Conservation (phyloP, 2,888 invertebrate genomes). For the Nysson spinosus region DNA sequence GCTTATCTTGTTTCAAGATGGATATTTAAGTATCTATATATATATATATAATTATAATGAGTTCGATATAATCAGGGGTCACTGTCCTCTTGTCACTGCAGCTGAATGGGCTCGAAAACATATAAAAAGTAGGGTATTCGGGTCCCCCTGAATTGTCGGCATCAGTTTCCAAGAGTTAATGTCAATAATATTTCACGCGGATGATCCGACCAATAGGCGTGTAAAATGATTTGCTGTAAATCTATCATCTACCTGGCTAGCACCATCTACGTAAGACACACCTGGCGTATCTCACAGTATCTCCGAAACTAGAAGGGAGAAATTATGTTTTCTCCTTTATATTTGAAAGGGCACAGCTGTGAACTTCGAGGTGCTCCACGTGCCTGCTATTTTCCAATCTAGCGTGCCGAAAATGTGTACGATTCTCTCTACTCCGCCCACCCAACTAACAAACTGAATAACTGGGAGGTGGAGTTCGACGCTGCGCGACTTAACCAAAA, state of each 20-base stretch:
- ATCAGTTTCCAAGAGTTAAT: slow-evolving; percentile 55
- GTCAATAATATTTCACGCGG: slow-evolving; percentile 66
- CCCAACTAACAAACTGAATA: slow-evolving; percentile 6
- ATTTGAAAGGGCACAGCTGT: slow-evolving; percentile 59
- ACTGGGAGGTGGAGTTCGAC: not conserved
- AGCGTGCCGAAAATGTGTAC: slow-evolving; percentile 33
- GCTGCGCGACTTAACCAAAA: not conserved
- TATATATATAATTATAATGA: no score
- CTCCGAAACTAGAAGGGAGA: slow-evolving; percentile 41
- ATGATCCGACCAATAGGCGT: slow-evolving; percentile 68
- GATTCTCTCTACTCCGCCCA: slow-evolving; percentile 17
- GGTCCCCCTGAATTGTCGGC: slow-evolving; percentile 2
- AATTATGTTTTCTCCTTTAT: slow-evolving; percentile 61
- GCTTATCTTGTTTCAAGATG: no score
- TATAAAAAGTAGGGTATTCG: no score
- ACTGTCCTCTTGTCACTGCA: no score
- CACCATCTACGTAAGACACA: slow-evolving; percentile 65
- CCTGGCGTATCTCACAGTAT: slow-evolving; percentile 72
- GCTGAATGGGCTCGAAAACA: no score
- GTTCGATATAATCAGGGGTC: no score
- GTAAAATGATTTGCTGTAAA: slow-evolving; percentile 77
- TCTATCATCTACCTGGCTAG: slow-evolving; percentile 69
- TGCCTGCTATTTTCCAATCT: slow-evolving; percentile 36
- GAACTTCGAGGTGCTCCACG: slow-evolving; percentile 40
- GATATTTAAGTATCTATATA: no score